Evolutionary conservation across 2,888 invertebrate genomes (phyloP).

Genomic region (Ophion slaviceki): DNA sequence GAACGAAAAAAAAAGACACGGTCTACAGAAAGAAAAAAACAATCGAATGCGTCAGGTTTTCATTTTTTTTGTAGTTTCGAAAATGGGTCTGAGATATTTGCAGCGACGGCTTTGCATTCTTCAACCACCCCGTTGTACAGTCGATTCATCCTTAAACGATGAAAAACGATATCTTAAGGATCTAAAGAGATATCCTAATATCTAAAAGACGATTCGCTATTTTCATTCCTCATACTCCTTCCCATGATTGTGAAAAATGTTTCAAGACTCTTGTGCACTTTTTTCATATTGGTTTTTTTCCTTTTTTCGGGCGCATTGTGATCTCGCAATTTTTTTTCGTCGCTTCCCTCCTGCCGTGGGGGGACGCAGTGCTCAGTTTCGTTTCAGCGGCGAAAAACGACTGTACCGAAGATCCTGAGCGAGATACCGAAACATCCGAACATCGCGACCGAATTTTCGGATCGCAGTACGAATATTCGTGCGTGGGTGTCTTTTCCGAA

Average conservation of each 20-base stretch:
- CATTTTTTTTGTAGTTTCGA: background rate
- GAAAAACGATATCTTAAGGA: conserved; percentile 16
- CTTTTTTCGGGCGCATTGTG: conserved; percentile 31
- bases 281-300: conserved; percentile 18
- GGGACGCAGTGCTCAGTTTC: background rate
- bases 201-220: background rate
- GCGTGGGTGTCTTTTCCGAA: too few species aligned
- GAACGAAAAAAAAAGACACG: conserved; percentile 22
- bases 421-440: background rate
- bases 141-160: background rate
- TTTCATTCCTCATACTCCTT: conserved; percentile 53
- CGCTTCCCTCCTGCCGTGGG: background rate
- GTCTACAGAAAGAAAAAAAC: background rate
- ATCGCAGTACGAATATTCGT: background rate
- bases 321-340: conserved; percentile 12
- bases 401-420: background rate
- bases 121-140: background rate
- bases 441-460: background rate
- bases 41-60: background rate
- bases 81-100: background rate
- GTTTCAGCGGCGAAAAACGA: background rate
- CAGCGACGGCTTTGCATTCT: background rate
- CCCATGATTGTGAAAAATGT: conserved; percentile 73
- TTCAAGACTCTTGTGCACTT: conserved; percentile 70
- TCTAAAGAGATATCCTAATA: background rate